Percentiles rank a stretch among this genome's conserved stretches.
Conservation (phyloP, 2,888 invertebrate genomes). For the Poecilus cupreus region DNA sequence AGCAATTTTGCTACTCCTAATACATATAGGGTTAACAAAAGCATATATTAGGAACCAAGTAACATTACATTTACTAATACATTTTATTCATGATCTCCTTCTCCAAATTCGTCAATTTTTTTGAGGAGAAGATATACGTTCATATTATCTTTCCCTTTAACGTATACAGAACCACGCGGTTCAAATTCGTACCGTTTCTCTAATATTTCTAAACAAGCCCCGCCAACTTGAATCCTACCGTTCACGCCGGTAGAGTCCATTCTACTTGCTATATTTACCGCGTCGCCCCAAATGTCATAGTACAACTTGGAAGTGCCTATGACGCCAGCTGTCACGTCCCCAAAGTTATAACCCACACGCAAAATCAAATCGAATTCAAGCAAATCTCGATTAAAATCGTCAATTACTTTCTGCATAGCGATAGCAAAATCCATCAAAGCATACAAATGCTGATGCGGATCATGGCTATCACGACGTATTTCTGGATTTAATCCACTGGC, state of each 20-base stretch:
- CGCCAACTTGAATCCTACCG: constrained; percentile 89
- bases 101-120: constrained; percentile 70
- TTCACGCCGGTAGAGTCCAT: constrained; percentile 98
- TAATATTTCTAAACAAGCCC: constrained; percentile 83
- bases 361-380: constrained; percentile 92
- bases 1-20: constrained; percentile 48
- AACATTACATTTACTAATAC: constrained; percentile 28
- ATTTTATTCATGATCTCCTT: constrained; percentile 34
- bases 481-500: constrained; percentile 94
- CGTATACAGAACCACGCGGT: constrained; percentile 93
- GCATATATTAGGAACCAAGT: constrained; percentile 54
- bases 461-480: constrained; percentile 80
- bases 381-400: constrained; percentile 91
- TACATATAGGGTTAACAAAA: constrained; percentile 49
- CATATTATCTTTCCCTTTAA: constrained; percentile 98
- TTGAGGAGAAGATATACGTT: constrained; percentile 86
- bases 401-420: constrained; percentile 91
- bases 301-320: constrained; percentile 97
- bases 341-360: constrained; percentile 92
- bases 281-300: constrained; percentile 99
- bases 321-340: constrained; percentile 97
- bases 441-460: constrained; percentile 86
- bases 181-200: constrained; percentile 88
- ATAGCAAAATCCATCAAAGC: constrained; percentile 94
- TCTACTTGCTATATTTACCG: constrained; percentile 96